Evolutionary conservation across 2,888 invertebrate genomes (phyloP), one percentile per base, ranked within the genome.

Genomic region (Steinernema carpocapsae): DNA sequence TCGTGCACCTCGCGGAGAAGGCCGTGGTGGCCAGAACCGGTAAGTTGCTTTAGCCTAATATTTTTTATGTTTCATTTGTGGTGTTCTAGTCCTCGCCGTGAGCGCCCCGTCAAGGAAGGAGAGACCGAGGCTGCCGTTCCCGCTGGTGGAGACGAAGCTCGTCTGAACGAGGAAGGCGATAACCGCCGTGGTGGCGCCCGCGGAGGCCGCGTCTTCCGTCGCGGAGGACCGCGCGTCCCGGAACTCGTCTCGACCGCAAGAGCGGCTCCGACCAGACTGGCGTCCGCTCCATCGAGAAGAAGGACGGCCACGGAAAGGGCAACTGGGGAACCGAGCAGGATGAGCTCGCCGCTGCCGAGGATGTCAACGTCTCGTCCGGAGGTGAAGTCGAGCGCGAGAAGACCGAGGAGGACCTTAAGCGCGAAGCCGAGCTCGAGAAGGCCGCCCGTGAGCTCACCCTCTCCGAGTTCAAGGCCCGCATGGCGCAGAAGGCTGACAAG

Each of bases 241-340:
- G 56, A 14, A 29, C 32, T 14, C 76, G 76, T 71, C 71, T 77
- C 77, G 85, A 87, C 74, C 85, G 87, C 71, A 79, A 80, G 56
- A 82, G 82, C 76, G 87, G 86, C 43, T 82, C 83, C 22, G 84
- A 85, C 76, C 79, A 82, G 70, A 81, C 85, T 51, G 85, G 86
- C 48, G 86, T 84, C 42, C 82, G 83, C 52, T 32, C 82, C 42
- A 75, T 76, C 22, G 82, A 83, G 26, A 81, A 83, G 79, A 84
- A 84, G 79, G 82, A 88, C 85, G 80, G 89, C 88, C 78, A 89
- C 83, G 90, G 90, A 72, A 83, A 80, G 76, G 85, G 84, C 75
- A 86, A 86, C 82, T 86, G 86, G 86, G 86, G 86, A 78, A 81
- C 82, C 70, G 77, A 80, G 59, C 42, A 79, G 77, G 85, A 85